Base-by-base conservation (phyloP, 2,888 invertebrate genomes). In the Drosophila mimica region DNA sequence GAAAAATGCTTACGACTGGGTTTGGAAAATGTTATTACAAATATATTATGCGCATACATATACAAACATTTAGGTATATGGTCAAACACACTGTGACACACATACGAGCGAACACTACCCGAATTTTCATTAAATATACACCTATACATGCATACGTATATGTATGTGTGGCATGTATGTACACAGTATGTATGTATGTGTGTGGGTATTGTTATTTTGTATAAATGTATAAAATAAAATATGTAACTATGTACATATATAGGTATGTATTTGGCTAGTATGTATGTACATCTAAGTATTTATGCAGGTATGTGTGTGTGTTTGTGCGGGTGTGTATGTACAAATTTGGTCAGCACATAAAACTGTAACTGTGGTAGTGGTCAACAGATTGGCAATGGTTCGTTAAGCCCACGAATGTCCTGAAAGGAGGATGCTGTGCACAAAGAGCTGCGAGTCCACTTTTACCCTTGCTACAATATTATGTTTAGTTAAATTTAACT, bases 1-100 rank as follows among this genome's bases (percentile, higher is more conserved):
- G 88, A 88, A 88, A 88, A 88, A 88, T 88, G 87, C 87, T 88
- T 89, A 85, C 86, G 81, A 81, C 86, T 79, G 76, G 80, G 79
- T 75, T 87, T 89, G 59, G 79, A 84, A 85, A 85, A 85, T 85
- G 89, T 88, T 86, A 88, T 83, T 83, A 88, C 89, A 83, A 85
- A 89, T 87, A 89, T 87, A 87, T 89, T 89, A 82, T 88, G 81
- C 81, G 71, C 67, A 83, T 74, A 81, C 59, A 79, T 53, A 73
- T 30, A 51, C 30, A 59, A 66, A 43, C 51, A 34, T 51, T 15
- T 51, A 54, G 6, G 31, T 40, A 51, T 53, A 36, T 58, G 31
- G 25, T 9, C 54, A 6, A 53, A 56, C 9, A 31, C 43, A 33
- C 13, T 61, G 31, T 59, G 61, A 56, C 40, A 53, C 59, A 60